phyloP scores from a whole-genome alignment of 2,888 invertebrate species.

The Acrocera orbiculus region DNA sequence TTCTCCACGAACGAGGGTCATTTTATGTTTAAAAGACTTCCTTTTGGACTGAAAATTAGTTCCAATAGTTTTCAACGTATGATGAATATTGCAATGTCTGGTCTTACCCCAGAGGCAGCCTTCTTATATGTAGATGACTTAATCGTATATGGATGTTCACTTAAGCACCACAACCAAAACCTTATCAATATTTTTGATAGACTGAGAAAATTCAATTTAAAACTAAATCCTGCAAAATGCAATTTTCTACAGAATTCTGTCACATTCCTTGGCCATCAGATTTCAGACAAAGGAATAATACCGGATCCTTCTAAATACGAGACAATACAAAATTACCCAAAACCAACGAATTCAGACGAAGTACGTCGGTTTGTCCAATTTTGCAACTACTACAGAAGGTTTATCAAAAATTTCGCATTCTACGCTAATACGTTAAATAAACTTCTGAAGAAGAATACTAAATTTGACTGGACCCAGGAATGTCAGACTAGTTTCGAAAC shows the following conservation, averaged over 20 bases:
- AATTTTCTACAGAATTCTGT: constrained; percentile 11
- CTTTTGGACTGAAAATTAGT: constrained; percentile 13
- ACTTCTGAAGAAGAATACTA: constrained; percentile 6
- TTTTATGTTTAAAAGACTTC: constrained; percentile 13
- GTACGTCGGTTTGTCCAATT: constrained; percentile 11
- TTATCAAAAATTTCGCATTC: constrained; percentile 10
- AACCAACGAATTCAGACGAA: constrained; percentile 5
- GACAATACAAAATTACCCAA: constrained; percentile 3
- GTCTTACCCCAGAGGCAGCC: constrained; percentile 10
- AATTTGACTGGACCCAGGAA: constrained; percentile 1
- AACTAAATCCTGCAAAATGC: constrained; percentile 13
- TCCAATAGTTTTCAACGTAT: constrained; percentile 15
- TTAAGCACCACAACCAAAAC: constrained; percentile 8
- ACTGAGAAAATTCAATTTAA: constrained; percentile 6
- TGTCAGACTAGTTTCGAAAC: too few relatives aligned
- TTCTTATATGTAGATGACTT: constrained; percentile 15
- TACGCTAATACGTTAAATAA: constrained; percentile 10
- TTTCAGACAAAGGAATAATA: constrained; percentile 6
- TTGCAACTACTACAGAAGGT: constrained; percentile 12
- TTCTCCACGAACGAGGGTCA: constrained; percentile 9
- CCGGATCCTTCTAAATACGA: constrained; percentile 1
- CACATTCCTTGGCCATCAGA: constrained; percentile 10
- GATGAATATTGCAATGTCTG: constrained; percentile 15
- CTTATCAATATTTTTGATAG: constrained; percentile 4
- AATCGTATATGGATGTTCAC: constrained; percentile 12